These are phyloP conservation scores for Aleadryas rufinucha DNA, from an alignment of 2,113 vertebrate genomes.

Conservation along the genomic window DNA sequence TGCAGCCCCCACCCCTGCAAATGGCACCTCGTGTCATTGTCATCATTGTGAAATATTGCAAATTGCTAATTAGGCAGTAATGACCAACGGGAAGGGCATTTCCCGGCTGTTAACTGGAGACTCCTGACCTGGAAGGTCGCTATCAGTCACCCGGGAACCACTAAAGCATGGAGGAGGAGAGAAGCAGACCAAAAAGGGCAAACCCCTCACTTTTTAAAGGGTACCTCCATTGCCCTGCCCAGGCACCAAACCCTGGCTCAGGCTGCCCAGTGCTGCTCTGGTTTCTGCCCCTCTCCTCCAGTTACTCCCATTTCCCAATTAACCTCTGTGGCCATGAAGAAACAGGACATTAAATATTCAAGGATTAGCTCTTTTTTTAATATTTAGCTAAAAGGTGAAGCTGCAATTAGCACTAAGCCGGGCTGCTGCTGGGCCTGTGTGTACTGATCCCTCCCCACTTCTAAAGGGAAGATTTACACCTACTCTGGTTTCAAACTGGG, in stretches of 20 bases:
- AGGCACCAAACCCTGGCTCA: background rate
- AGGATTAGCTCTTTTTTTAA: background rate
- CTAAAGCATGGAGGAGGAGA: background rate
- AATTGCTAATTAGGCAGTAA: constrained; percentile 51
- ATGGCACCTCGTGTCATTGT: background rate
- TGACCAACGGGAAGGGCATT: constrained; percentile 41
- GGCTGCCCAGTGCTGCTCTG: background rate
- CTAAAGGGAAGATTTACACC: background rate
- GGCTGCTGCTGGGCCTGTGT: background rate
- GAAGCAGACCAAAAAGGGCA: background rate
- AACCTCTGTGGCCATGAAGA: background rate
- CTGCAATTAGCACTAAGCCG: background rate
- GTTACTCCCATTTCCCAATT: background rate
- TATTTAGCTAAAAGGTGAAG: background rate
- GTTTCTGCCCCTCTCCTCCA: background rate
- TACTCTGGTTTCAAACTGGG: background rate
- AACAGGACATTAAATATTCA: background rate
- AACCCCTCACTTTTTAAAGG: fast-evolving
- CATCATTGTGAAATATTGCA: background rate
- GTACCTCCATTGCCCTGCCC: background rate
- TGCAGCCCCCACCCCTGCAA: background rate
- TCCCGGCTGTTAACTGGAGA: constrained; percentile 19
- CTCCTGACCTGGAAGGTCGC: constrained; percentile 1
- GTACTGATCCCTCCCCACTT: background rate
- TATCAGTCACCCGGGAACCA: constrained; percentile 19